These are phyloP conservation scores for Tuta absoluta DNA, from an alignment of 2,888 invertebrate species.

Conservation along the genomic window DNA sequence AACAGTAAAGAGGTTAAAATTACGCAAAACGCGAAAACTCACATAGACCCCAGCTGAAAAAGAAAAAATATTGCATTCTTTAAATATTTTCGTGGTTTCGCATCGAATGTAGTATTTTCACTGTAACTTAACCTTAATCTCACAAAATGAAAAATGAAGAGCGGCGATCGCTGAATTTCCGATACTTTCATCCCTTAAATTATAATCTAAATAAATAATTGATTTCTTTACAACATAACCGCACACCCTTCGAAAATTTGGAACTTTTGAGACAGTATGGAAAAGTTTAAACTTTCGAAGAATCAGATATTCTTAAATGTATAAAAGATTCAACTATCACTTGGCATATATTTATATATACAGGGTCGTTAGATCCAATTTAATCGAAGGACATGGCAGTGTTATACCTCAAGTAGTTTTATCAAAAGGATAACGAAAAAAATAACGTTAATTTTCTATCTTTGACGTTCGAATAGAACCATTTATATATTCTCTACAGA, in stretches of 20 bases:
- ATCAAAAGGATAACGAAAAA: constrained; percentile 44
- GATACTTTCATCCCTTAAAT: constrained; percentile 20
- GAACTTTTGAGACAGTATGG: constrained; percentile 14
- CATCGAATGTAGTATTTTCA: constrained; percentile 1
- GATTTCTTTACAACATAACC: constrained; percentile 48
- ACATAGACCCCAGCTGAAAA: neutral
- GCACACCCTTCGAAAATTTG: constrained; percentile 48
- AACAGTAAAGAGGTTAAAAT: neutral
- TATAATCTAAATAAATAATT: constrained; percentile 55
- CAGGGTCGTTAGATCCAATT: constrained; percentile 18
- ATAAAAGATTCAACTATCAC: constrained; percentile 23
- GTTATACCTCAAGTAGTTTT: constrained; percentile 44
- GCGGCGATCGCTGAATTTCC: neutral
- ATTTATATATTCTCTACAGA: neutral
- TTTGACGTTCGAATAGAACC: too few species aligned
- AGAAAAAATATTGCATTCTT: neutral
- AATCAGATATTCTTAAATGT: constrained; percentile 24
- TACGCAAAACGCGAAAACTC: neutral
- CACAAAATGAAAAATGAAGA: constrained; percentile 10
- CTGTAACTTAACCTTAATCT: constrained; percentile 14
- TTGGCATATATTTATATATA: neutral
- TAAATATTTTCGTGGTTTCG: neutral
- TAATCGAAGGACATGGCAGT: constrained; percentile 40
- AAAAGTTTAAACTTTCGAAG: neutral
- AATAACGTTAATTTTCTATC: constrained; percentile 16